Percentiles rank a stretch among this genome's conserved stretches.
Evolutionary conservation across 2,888 invertebrate species (phyloP).

Genomic region (Petrolisthes manimaculis): DNA sequence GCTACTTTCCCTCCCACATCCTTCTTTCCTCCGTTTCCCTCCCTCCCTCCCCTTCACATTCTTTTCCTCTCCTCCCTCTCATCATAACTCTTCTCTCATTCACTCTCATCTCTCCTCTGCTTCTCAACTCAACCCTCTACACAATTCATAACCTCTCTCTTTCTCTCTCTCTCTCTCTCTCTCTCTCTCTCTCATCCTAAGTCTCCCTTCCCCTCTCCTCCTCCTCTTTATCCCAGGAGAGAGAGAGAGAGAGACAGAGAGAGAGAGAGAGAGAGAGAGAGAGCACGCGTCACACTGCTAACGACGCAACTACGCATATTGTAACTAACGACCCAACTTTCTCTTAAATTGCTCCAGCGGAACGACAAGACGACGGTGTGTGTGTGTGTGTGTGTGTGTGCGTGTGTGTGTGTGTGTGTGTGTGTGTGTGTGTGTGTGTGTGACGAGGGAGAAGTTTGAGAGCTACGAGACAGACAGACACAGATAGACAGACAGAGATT

Average conservation of each 20-base stretch:
- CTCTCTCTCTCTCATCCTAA: too few species aligned
- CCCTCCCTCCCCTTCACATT: background rate
- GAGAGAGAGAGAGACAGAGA: too few species aligned
- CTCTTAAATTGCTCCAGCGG: constrained; percentile 38
- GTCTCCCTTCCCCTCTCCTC: background rate
- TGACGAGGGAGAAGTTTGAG: background rate
- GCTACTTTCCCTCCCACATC: background rate
- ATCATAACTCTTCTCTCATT: background rate
- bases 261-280: too few species aligned
- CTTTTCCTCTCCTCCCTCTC: too few species aligned
- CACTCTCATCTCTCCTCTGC: background rate
- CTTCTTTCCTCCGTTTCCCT: background rate
- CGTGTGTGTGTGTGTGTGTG: constrained; percentile 25
- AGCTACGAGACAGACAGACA: background rate
- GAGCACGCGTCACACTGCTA: constrained; percentile 32
- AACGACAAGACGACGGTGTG: constrained; percentile 23
- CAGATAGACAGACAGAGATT: background rate
- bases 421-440: constrained; percentile 32
- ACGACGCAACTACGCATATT: constrained; percentile 43
- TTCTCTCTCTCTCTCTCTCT: background rate
- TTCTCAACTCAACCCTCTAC: background rate
- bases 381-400: background rate
- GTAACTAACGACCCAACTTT: constrained; percentile 41
- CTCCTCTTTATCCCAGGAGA: background rate
- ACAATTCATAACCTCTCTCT: background rate